These are phyloP conservation scores for Micronycteris hirsuta DNA, from an alignment of 2,113 vertebrate genomes.

Conservation along the genomic window DNA sequence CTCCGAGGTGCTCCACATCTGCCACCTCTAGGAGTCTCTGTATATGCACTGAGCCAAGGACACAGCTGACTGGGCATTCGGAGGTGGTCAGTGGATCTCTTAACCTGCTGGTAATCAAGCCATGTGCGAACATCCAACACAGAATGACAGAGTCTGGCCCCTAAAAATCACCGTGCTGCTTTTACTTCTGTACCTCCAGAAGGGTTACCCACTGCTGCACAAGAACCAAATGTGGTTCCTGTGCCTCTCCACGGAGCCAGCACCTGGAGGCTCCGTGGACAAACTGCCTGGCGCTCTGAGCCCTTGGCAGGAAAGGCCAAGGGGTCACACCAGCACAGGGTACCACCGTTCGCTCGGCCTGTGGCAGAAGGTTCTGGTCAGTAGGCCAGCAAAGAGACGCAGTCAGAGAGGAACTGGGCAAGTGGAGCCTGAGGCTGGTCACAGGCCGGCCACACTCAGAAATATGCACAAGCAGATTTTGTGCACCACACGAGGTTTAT, in stretches of 20 bases:
- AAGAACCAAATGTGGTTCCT: background rate
- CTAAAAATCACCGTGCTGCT: background rate
- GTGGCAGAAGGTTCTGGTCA: background rate
- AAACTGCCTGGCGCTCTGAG: background rate
- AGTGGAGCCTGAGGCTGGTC: background rate
- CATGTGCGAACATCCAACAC: background rate
- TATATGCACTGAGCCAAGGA: background rate
- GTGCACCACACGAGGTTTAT: constrained; percentile 24
- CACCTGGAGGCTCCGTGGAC: background rate
- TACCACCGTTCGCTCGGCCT: background rate
- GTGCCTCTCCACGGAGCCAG: background rate
- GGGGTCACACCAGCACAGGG: background rate
- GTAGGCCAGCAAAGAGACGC: background rate
- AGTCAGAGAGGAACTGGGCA: background rate
- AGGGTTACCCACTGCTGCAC: background rate
- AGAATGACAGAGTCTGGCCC: background rate
- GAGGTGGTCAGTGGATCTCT: background rate
- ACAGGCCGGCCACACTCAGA: background rate
- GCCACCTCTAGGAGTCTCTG: background rate
- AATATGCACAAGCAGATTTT: constrained; percentile 52
- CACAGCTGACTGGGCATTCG: background rate
- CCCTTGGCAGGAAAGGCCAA: rapidly evolving
- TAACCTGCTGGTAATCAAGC: background rate
- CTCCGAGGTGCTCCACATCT: background rate
- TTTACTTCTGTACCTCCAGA: background rate